Percentiles rank a stretch among this genome's conserved stretches.
Evolutionary conservation across 2,113 vertebrate genomes (phyloP).

Genomic region (Cynocephalus volans): DNA sequence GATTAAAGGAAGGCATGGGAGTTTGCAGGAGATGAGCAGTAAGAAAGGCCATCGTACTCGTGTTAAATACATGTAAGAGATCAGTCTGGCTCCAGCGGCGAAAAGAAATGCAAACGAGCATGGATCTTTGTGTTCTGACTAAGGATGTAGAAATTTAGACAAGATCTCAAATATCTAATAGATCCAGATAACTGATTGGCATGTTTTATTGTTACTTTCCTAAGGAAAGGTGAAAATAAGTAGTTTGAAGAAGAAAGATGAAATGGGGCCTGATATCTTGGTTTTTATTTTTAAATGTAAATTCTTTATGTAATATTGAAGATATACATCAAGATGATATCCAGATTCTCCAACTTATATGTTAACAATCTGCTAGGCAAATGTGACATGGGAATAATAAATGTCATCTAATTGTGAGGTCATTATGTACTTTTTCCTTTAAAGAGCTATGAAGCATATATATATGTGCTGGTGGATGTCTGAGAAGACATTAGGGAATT

Average conservation of each 20-base stretch:
- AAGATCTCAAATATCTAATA: neutral
- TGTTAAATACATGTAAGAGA: neutral
- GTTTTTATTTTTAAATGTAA: constrained; percentile 6
- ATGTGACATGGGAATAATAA: neutral
- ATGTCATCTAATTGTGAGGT: neutral
- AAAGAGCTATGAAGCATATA: neutral
- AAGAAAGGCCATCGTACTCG: neutral
- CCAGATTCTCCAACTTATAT: neutral
- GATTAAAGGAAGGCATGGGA: neutral
- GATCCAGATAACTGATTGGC: neutral
- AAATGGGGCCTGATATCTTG: neutral
- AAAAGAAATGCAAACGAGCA: neutral
- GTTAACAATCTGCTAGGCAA: neutral
- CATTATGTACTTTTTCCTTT: neutral
- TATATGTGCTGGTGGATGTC: neutral
- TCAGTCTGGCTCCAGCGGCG: neutral
- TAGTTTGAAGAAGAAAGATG: neutral
- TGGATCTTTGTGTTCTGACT: neutral
- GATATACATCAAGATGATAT: neutral
- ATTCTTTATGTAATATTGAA: neutral
- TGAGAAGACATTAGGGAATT: constrained; percentile 50
- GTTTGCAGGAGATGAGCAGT: neutral
- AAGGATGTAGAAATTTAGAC: neutral
- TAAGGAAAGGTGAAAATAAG: neutral
- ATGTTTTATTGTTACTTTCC: neutral